A percentile compares a stretch with the other conserved stretches of the same genome.
Evolutionary conservation across 53 echinoderm and acorn worm species (phyloP).

Genomic region (Temnopleurus reevesii): DNA sequence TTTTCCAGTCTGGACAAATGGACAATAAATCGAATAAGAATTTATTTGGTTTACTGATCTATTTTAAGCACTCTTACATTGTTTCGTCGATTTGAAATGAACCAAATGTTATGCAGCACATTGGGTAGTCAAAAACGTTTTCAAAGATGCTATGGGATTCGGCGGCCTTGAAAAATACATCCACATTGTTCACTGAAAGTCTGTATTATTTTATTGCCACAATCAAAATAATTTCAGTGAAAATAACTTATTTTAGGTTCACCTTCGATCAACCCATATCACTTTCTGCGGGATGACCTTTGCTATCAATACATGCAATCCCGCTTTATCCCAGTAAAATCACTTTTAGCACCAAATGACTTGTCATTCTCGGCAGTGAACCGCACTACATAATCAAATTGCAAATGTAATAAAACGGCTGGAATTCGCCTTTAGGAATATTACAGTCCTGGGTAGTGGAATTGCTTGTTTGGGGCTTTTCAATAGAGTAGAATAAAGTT

Average conservation of each 20-base stretch:
- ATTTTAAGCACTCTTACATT: too few relatives aligned
- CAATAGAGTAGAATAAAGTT: neutral
- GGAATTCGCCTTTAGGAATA: conserved; percentile 7
- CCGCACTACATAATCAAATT: neutral
- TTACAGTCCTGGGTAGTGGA: neutral
- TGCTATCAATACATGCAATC: neutral
- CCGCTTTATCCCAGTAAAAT: neutral
- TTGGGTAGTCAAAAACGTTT: too few relatives aligned
- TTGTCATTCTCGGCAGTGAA: neutral
- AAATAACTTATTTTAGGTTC: neutral
- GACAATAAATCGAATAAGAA: too few relatives aligned
- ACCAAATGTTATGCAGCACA: too few relatives aligned
- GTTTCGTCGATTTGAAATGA: too few relatives aligned
- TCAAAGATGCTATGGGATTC: too few relatives aligned
- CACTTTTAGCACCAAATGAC: conserved; percentile 17
- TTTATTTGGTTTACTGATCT: too few relatives aligned
- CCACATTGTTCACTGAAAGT: too few relatives aligned
- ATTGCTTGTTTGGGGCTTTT: neutral
- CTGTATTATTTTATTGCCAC: too few relatives aligned
- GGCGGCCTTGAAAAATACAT: too few relatives aligned
- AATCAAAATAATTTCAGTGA: too few relatives aligned
- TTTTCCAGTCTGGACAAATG: too few relatives aligned
- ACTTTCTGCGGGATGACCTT: neutral
- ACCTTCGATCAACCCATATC: conserved; percentile 8
- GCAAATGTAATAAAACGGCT: conserved; percentile 8